These are phyloP conservation scores for Pampus argenteus DNA, from an alignment of 2,797 vertebrate species.

Conservation along the genomic window DNA sequence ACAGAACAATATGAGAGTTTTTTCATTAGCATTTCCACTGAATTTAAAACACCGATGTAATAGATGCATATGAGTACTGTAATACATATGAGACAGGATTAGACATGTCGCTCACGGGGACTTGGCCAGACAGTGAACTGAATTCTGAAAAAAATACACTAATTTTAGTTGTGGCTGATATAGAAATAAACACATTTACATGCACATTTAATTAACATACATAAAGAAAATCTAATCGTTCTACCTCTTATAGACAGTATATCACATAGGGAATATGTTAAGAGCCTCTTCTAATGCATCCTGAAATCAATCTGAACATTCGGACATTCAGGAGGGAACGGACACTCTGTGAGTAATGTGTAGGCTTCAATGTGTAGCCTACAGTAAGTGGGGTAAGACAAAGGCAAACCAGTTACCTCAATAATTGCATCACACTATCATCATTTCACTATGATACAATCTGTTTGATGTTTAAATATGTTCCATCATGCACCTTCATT, in stretches of 20 bases:
- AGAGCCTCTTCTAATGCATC: not conserved
- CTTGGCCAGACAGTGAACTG: not conserved
- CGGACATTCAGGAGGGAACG: not conserved
- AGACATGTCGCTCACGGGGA: not conserved
- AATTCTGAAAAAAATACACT: not conserved
- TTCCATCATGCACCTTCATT: no score
- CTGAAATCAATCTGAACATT: not conserved
- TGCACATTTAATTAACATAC: not conserved
- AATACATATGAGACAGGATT: not conserved
- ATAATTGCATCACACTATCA: not conserved
- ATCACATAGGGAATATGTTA: not conserved
- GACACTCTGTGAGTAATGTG: no score
- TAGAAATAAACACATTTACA: not conserved
- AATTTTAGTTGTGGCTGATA: not conserved
- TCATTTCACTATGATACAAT: conserved; percentile 2
- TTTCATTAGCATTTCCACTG: not conserved
- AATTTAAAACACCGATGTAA: conserved; percentile 7
- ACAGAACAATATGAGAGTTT: not conserved
- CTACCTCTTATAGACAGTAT: not conserved
- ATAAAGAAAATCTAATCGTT: not conserved
- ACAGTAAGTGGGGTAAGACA: no score
- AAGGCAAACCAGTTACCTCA: conserved; percentile 12
- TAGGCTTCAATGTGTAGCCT: no score
- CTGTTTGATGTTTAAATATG: not conserved
- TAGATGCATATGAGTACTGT: not conserved